phyloP scores from a whole-genome alignment of 2,113 vertebrate species.

The Turnix velox region DNA sequence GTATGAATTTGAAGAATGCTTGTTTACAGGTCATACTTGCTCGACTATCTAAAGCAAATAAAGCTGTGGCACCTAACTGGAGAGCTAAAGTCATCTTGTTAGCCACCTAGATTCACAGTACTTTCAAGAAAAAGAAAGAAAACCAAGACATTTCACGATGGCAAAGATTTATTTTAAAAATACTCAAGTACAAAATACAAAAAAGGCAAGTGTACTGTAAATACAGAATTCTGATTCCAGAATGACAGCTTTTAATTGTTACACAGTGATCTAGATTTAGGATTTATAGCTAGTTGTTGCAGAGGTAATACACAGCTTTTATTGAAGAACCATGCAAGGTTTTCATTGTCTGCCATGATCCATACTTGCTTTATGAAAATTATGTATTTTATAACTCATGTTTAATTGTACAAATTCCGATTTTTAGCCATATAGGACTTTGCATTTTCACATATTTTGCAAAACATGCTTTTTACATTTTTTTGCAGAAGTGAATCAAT shows the following conservation, averaged over 20 bases:
- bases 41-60: background rate
- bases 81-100: background rate
- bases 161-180: background rate
- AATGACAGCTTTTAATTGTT: background rate
- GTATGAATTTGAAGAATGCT: background rate
- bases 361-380: background rate
- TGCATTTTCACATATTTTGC: accelerated
- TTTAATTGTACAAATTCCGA: background rate
- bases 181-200: background rate
- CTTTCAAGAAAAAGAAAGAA: background rate
- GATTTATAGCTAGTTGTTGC: background rate
- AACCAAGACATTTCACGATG: background rate
- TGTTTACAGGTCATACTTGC: background rate
- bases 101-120: background rate
- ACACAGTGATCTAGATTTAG: background rate
- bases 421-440: background rate
- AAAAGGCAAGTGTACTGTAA: background rate
- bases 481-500: background rate
- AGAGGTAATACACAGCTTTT: background rate
- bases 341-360: background rate
- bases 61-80: background rate
- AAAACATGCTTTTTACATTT: background rate
- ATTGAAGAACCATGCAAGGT: background rate
- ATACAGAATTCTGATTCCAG: background rate
- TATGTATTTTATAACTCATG: background rate